Base-by-base conservation (phyloP, 2,888 invertebrate genomes). In the Syrista parreyssii region DNA sequence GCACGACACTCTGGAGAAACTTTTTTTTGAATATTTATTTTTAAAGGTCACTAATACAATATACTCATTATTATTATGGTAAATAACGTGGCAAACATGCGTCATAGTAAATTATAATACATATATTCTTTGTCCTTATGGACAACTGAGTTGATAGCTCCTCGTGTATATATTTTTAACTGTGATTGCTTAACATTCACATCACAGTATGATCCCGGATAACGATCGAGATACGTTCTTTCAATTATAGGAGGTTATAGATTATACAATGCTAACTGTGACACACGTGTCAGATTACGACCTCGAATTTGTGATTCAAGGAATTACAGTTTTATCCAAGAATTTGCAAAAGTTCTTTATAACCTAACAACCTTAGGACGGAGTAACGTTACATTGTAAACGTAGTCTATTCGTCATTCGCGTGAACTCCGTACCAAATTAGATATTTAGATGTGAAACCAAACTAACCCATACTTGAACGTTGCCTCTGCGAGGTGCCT, bases 1-100 rank as follows among this genome's bases (percentile, higher is more conserved):
- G 86, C 87, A 87, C 88, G 86, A 88, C 86, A 88, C 87, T 89
- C 88, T 88, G 36, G 12, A 36, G 12, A 3, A 36, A 3, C 12
- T 12, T 36, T 36, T 12, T 36, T 36, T 36, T 36, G 3, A 36
- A 12, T 36, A 36, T 36, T 12, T 36, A 36, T 36, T 36, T 36
- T 36, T 36, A 3, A 36, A 36, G 12, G 4, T 12, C 3, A 36
- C 12, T 12, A 12, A 12, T 12, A 12, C 12, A 36, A 3, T 12
- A 36, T 12, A 36, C 36, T 12, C 12, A 3, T 12, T 36, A 36
- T 36, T 3, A 36, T 12, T 36, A 4, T 12, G 12, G 36, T 36
- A 36, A 36, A 12, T 12, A 36, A 12, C 4, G 36, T 12, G 36
- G 3, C 12, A 12, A 36, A 36, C 36, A 36, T 36, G 36, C 36